These are phyloP conservation scores for Drosophila serrata DNA, from an alignment of 1,140 invertebrate species.

Conservation along the genomic window DNA sequence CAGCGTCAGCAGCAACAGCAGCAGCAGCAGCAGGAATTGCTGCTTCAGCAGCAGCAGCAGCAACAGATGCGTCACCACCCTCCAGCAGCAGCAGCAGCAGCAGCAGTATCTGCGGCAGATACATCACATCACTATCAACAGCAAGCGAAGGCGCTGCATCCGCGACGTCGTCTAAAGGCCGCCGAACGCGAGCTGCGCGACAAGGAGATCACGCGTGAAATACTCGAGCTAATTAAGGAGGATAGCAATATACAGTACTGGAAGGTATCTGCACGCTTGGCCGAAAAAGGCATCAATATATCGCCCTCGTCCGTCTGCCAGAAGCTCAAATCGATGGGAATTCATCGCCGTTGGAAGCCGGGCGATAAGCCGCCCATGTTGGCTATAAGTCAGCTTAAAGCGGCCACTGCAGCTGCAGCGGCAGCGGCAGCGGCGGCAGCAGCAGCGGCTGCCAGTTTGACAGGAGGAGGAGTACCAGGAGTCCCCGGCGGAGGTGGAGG, in stretches of 20 bases:
- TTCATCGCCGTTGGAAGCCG: constrained; percentile 82
- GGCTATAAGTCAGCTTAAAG: constrained; percentile 78
- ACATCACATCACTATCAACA: constrained; percentile 69
- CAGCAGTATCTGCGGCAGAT: constrained; percentile 50
- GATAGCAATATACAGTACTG: constrained; percentile 84
- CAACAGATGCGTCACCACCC: constrained; percentile 28
- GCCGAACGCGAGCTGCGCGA: constrained; percentile 78
- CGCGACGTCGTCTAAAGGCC: constrained; percentile 77
- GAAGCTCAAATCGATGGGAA: constrained; percentile 83
- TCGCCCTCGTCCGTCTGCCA: constrained; percentile 84
- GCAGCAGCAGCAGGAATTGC: constrained; percentile 40
- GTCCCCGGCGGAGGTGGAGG: constrained; percentile 3
- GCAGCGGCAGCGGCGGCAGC: constrained; percentile 14
- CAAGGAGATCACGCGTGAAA: constrained; percentile 84
- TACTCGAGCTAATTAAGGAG: constrained; percentile 81
- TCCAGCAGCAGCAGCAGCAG: constrained; percentile 30
- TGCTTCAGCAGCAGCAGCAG: constrained; percentile 51
- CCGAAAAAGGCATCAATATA: constrained; percentile 82
- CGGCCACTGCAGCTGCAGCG: constrained; percentile 53
- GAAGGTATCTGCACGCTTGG: constrained; percentile 81
- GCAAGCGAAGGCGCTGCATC: constrained; percentile 61
- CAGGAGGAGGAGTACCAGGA: constrained; percentile 31
- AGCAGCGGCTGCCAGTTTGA: constrained; percentile 54
- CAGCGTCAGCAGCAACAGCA: constrained; percentile 27
- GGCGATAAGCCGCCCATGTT: constrained; percentile 81